Conservation (phyloP, 2,888 invertebrate genomes). For the Hypercompe scribonia region DNA sequence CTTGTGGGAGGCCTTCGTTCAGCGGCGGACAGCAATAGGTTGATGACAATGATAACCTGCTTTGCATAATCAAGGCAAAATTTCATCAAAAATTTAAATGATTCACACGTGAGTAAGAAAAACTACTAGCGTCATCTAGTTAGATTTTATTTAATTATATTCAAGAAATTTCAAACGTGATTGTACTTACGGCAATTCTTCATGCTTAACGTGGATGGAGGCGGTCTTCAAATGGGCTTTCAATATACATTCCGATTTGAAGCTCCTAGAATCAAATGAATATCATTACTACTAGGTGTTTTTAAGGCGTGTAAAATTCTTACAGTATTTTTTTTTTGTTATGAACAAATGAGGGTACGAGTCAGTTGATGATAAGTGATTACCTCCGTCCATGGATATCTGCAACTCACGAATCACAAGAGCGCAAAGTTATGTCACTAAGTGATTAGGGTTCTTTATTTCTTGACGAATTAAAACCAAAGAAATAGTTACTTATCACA, state of each 20-base stretch:
- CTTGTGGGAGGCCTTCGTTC: no score
- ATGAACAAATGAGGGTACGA: neutral
- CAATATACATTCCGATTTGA: conserved; percentile 69
- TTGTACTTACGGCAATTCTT: conserved; percentile 72
- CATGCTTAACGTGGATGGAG: conserved; percentile 65
- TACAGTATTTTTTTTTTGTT: neutral
- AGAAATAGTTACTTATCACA: conserved; percentile 65
- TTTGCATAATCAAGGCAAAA: no score
- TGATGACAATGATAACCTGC: no score
- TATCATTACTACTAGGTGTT: neutral
- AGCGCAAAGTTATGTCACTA: no score
- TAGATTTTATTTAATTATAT: neutral
- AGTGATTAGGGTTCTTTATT: neutral
- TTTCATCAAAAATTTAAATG: no score
- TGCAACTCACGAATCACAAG: no score
- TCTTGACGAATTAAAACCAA: neutral
- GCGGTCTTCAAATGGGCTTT: conserved; percentile 73
- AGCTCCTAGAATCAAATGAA: conserved; percentile 64
- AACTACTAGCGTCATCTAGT: neutral
- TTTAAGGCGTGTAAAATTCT: no score
- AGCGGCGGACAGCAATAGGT: no score
- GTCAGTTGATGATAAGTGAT: neutral
- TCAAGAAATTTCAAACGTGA: neutral
- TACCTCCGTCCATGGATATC: no score
- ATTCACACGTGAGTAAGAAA: neutral